These are phyloP conservation scores for Actinemys pallida DNA, from an alignment of 2,113 vertebrate species.

Conservation along the genomic window DNA sequence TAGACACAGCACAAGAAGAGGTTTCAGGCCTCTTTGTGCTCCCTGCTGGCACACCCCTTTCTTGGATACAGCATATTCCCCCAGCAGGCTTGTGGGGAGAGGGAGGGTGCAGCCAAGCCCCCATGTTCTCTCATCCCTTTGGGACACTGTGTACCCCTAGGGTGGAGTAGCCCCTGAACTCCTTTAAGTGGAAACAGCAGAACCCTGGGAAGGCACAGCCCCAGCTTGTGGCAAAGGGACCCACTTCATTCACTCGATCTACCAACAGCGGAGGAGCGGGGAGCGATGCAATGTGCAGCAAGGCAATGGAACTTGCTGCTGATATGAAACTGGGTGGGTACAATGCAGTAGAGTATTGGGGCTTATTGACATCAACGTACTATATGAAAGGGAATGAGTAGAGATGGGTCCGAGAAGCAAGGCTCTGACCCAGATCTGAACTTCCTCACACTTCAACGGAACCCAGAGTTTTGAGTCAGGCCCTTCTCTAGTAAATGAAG, in stretches of 20 bases:
- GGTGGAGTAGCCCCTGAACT: background rate
- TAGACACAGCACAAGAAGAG: background rate
- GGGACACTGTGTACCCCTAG: background rate
- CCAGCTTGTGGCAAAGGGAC: background rate
- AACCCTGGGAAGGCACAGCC: background rate
- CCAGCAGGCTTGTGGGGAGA: background rate
- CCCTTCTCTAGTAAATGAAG: background rate
- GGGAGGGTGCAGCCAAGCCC: too few relatives aligned
- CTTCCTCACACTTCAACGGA: background rate
- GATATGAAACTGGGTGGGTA: background rate
- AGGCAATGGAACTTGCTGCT: background rate
- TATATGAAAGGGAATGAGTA: background rate
- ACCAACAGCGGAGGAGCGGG: too few relatives aligned
- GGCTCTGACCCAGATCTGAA: fast-evolving
- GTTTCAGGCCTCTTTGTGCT: background rate
- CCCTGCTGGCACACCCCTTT: background rate
- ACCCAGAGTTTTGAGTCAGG: fast-evolving
- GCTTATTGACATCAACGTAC: background rate
- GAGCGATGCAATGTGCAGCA: too few relatives aligned
- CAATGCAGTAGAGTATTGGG: background rate
- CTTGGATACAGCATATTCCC: background rate
- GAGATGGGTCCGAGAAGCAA: background rate
- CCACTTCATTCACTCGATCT: background rate
- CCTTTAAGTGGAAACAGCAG: background rate
- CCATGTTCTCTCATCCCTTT: background rate